These are phyloP conservation scores for Campoletis sonorensis DNA, from an alignment of 1,140 invertebrate species.

Conservation along the genomic window DNA sequence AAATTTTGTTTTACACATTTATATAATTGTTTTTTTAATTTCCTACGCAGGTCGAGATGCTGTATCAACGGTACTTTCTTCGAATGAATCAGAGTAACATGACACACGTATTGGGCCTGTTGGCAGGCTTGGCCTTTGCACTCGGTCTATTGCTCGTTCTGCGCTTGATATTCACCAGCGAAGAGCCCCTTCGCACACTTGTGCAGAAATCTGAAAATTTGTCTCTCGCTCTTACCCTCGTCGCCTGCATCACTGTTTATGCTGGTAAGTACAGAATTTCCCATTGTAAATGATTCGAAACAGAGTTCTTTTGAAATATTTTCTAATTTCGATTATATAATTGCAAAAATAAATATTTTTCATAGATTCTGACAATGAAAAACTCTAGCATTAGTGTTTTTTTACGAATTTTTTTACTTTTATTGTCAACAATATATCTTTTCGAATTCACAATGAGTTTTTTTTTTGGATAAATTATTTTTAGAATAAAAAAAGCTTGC, in stretches of 20 bases:
- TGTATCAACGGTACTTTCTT: constrained; percentile 95
- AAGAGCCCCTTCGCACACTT: constrained; percentile 59
- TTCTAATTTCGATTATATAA: too few relatives aligned
- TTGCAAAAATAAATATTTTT: too few relatives aligned
- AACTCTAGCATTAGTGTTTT: too few relatives aligned
- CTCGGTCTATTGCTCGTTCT: constrained; percentile 74
- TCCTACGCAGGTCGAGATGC: constrained; percentile 85
- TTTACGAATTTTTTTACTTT: too few relatives aligned
- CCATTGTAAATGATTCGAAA: neutral
- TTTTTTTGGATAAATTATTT: too few relatives aligned
- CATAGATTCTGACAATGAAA: too few relatives aligned
- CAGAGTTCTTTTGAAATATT: too few relatives aligned
- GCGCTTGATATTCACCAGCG: constrained; percentile 61
- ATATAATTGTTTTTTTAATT: constrained; percentile 45
- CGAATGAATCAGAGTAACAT: constrained; percentile 95
- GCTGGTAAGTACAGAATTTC: constrained; percentile 61
- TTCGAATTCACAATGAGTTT: too few relatives aligned
- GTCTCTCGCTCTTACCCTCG: constrained; percentile 65
- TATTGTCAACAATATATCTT: too few relatives aligned
- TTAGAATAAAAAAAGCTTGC: too few relatives aligned
- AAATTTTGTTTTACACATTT: constrained; percentile 46
- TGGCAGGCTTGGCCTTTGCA: constrained; percentile 83
- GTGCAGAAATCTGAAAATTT: constrained; percentile 65
- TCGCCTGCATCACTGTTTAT: constrained; percentile 68
- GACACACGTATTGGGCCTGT: constrained; percentile 87